Conservation (phyloP, 2,888 invertebrate genomes). For the Lasioglossum leucozonium region DNA sequence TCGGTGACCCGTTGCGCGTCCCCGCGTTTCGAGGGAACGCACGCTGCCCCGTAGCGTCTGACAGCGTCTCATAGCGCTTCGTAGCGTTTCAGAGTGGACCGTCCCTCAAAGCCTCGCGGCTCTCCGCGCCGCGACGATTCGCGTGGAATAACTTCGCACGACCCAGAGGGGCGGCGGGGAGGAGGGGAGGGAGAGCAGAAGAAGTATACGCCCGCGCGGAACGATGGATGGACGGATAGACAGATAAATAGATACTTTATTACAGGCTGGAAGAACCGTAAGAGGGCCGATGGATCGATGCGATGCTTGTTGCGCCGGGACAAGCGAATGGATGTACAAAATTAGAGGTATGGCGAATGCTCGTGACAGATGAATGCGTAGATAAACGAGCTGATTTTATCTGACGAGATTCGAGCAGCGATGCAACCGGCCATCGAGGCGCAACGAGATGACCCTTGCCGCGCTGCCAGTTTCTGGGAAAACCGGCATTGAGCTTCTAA, state of each 20-base stretch:
- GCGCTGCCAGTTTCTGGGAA: constrained; percentile 2
- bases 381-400: constrained; percentile 59
- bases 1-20: not conserved
- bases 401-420: constrained; percentile 47
- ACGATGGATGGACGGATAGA: constrained; percentile 57
- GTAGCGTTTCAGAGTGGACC: not conserved
- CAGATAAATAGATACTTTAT: constrained; percentile 62
- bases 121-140: constrained; percentile 40
- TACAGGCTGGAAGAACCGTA: constrained; percentile 48
- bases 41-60: no score
- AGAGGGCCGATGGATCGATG: constrained; percentile 44
- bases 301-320: constrained; percentile 18
- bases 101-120: not conserved
- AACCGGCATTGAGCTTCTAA: constrained; percentile 28
- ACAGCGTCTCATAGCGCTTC: no score
- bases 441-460: constrained; percentile 1
- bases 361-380: constrained; percentile 59
- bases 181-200: not conserved
- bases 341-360: constrained; percentile 50
- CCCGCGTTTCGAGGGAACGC: not conserved
- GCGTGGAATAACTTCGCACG: constrained; percentile 64
- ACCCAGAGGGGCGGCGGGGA: constrained; percentile 41
- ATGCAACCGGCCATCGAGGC: not conserved
- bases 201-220: constrained; percentile 29
- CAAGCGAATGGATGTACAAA: constrained; percentile 49